phyloP scores from a whole-genome alignment of 1,140 invertebrate species.

The Leptinotarsa lineolata region DNA sequence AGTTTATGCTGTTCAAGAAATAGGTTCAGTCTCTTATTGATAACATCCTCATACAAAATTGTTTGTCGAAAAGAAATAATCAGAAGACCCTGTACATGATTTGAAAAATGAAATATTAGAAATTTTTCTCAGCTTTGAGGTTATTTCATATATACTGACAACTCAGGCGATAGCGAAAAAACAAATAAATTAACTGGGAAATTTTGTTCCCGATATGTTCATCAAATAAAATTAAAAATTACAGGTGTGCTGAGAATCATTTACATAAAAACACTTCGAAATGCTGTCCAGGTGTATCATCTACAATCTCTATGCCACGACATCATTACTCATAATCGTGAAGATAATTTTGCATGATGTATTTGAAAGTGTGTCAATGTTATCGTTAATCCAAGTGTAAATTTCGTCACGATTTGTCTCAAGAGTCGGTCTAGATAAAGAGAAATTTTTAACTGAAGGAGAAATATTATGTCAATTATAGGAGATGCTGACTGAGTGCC shows the following conservation, averaged over 20 bases:
- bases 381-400: slow-evolving; percentile 29
- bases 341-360: slow-evolving; percentile 27
- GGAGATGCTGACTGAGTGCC: too few relatives aligned
- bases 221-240: background rate
- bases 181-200: too few relatives aligned
- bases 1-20: too few relatives aligned
- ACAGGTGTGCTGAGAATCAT: background rate
- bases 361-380: slow-evolving; percentile 38
- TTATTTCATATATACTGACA: too few relatives aligned
- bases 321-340: slow-evolving; percentile 4
- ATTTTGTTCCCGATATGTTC: background rate
- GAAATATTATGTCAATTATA: background rate
- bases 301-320: background rate
- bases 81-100: too few relatives aligned
- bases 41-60: too few relatives aligned
- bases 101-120: too few relatives aligned
- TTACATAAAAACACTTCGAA: background rate
- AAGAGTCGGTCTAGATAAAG: background rate
- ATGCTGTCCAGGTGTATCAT: background rate
- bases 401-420: slow-evolving; percentile 29
- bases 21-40: too few relatives aligned
- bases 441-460: background rate
- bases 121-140: too few relatives aligned
- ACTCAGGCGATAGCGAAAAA: too few relatives aligned
- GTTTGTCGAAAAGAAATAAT: too few relatives aligned